phyloP scores from a whole-genome alignment of 2,113 vertebrate genomes.

The Oryzias celebensis region DNA sequence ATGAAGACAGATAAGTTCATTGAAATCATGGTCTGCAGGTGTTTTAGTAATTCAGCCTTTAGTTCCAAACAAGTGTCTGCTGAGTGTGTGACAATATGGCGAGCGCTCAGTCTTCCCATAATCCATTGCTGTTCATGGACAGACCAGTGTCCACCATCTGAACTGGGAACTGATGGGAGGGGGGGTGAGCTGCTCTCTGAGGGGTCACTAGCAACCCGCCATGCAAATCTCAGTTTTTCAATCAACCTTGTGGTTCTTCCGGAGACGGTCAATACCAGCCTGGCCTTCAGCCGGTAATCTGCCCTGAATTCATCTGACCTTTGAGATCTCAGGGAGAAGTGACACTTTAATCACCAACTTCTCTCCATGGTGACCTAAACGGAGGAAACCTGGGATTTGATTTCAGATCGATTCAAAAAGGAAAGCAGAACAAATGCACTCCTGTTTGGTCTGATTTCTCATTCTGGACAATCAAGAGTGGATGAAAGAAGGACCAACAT shows the following conservation, averaged over 20 bases:
- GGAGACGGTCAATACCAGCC: slow-evolving; percentile 44
- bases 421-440: too few relatives aligned
- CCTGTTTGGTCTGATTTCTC: too few relatives aligned
- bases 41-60: slow-evolving; percentile 47
- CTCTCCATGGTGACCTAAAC: slow-evolving; percentile 16
- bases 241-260: slow-evolving; percentile 58
- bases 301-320: slow-evolving; percentile 61
- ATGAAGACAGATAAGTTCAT: slow-evolving; percentile 52
- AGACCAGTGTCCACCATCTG: slow-evolving; percentile 8
- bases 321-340: slow-evolving; percentile 50
- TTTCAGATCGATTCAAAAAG: not conserved
- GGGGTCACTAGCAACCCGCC: slow-evolving; percentile 35
- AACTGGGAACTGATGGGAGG: slow-evolving; percentile 6
- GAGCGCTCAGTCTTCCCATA: slow-evolving; percentile 33
- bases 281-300: slow-evolving; percentile 55
- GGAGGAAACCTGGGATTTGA: slow-evolving; percentile 14
- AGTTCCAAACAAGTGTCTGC: slow-evolving; percentile 34
- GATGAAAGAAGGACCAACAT: too few relatives aligned
- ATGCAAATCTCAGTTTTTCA: slow-evolving; percentile 69
- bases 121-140: slow-evolving; percentile 36
- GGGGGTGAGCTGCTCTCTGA: slow-evolving; percentile 28
- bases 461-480: too few relatives aligned
- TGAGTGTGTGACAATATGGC: slow-evolving; percentile 23
- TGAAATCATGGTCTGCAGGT: slow-evolving; percentile 40
- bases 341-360: slow-evolving; percentile 69